phyloP scores from a whole-genome alignment of 2,797 vertebrate genomes.

The Cossypha dichroa region DNA sequence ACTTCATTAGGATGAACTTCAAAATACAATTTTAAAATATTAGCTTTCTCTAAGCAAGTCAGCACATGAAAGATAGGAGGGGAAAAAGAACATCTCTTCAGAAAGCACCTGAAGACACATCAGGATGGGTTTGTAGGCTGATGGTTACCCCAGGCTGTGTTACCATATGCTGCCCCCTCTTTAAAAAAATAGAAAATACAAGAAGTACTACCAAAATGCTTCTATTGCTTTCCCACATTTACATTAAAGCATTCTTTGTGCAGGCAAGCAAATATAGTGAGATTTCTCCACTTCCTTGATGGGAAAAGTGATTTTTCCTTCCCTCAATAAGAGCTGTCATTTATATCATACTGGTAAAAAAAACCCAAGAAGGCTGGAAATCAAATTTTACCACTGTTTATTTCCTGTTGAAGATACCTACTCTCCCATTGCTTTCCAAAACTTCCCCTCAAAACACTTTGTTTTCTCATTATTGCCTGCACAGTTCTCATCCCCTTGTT shows the following conservation, averaged over 20 bases:
- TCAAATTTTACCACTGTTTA: background rate
- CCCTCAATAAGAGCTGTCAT: background rate
- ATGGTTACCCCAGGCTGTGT: background rate
- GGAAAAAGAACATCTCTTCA: background rate
- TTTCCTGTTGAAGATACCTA: background rate
- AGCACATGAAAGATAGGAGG: background rate
- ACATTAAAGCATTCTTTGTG: background rate
- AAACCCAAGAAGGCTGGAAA: background rate
- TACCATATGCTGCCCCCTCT: background rate
- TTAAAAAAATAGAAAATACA: background rate
- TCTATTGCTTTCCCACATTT: background rate
- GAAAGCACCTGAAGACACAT: background rate
- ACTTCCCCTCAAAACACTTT: background rate
- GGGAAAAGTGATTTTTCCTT: background rate
- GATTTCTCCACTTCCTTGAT: background rate
- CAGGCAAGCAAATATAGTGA: background rate
- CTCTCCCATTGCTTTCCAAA: background rate
- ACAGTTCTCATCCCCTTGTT: background rate
- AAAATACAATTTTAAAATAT: background rate
- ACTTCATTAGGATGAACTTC: background rate
- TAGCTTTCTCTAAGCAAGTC: background rate
- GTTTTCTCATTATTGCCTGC: background rate
- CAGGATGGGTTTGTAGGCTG: background rate
- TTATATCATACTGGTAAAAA: background rate
- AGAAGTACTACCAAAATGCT: background rate